Evolutionary conservation across 2,797 vertebrate genomes (phyloP).

Genomic region (Aythya fuligula): DNA sequence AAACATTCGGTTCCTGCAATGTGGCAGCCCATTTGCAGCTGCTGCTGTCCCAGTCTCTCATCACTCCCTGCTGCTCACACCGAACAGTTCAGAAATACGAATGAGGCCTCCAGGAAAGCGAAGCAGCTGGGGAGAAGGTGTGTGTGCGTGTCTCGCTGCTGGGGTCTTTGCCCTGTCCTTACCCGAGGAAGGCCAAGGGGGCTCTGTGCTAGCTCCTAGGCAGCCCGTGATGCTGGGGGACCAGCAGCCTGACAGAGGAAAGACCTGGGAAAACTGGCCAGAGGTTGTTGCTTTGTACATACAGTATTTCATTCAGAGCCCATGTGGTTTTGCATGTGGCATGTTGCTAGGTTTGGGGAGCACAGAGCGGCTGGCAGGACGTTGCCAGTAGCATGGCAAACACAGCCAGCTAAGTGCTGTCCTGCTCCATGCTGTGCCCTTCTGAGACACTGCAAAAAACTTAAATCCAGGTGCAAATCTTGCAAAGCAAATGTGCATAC

Average conservation of each 20-base stretch:
- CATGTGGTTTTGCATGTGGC: fast-evolving
- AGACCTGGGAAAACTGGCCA: not conserved
- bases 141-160: not conserved
- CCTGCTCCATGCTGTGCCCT: not conserved
- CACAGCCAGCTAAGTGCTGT: not conserved
- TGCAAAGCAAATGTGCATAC: fast-evolving
- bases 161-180: not conserved
- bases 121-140: not conserved
- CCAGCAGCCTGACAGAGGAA: not conserved
- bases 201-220: not conserved
- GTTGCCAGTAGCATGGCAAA: not conserved
- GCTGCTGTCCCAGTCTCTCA: not conserved
- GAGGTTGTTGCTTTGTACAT: not conserved
- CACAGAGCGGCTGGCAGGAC: not conserved
- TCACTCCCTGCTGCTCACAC: not conserved
- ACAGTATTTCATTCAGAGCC: not conserved
- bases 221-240: not conserved
- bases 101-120: not conserved
- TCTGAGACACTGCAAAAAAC: not conserved
- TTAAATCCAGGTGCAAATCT: not conserved
- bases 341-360: not conserved
- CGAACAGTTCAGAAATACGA: not conserved
- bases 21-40: not conserved
- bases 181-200: fast-evolving
- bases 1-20: not conserved